Percentiles rank a stretch among this genome's conserved stretches.
These are phyloP conservation scores for Eristalinus sepulchralis DNA, from an alignment of 2,888 invertebrate species.

Conservation along the genomic window DNA sequence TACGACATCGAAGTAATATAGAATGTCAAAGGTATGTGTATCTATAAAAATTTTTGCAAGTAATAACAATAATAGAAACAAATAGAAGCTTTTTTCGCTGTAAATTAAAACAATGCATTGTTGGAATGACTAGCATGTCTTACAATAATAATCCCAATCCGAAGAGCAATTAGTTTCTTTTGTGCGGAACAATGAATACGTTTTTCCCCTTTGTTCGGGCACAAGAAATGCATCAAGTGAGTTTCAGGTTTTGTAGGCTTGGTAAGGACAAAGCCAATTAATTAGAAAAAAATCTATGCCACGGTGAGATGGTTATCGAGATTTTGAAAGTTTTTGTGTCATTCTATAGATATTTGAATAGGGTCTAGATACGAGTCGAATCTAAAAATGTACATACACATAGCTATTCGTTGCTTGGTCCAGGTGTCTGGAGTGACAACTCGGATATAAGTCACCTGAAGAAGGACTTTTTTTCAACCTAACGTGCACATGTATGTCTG, in stretches of 20 bases:
- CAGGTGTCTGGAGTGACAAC: neutral
- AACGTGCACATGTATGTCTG: neutral
- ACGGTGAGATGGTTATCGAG: neutral
- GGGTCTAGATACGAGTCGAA: neutral
- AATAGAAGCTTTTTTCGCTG: neutral
- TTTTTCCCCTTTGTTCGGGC: neutral
- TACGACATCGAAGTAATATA: conserved; percentile 51
- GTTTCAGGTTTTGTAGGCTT: neutral
- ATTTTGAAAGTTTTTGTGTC: neutral
- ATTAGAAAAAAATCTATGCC: neutral
- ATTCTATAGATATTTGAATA: neutral
- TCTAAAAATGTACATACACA: neutral
- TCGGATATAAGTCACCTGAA: neutral
- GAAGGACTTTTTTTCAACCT: neutral
- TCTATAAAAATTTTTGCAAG: neutral
- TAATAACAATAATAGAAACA: neutral
- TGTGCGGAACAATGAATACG: neutral
- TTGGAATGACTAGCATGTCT: neutral
- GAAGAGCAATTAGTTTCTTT: neutral
- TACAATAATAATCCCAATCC: neutral
- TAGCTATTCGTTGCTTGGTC: neutral
- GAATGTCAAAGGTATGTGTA: conserved; percentile 63
- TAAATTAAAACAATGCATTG: neutral
- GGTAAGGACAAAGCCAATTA: neutral
- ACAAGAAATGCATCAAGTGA: neutral